phyloP scores from a whole-genome alignment of 2,113 vertebrate genomes.

The Rhagologus leucostigma region DNA sequence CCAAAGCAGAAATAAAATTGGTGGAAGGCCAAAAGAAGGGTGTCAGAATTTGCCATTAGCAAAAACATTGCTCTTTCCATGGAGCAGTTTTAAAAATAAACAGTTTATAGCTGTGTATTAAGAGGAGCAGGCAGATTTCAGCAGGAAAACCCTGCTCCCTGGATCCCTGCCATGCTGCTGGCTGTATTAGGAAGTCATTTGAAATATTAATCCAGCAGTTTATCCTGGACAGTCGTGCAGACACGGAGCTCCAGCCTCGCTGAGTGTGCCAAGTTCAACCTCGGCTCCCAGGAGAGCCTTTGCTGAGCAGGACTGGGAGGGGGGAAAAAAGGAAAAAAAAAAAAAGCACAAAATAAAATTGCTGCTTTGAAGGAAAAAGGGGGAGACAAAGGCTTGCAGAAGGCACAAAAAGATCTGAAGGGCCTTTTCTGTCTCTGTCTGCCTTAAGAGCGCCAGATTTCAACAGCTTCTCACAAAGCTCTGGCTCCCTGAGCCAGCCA shows the following conservation, averaged over 20 bases:
- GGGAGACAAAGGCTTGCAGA: not conserved
- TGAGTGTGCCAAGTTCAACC: not conserved
- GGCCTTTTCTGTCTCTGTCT: not conserved
- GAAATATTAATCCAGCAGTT: conserved; percentile 32
- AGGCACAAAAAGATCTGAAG: not conserved
- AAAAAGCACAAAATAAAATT: not conserved
- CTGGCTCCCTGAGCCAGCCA: not conserved
- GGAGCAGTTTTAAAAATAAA: not conserved
- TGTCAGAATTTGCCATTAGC: not conserved
- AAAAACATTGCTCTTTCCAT: not conserved
- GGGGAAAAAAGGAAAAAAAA: too few relatives aligned
- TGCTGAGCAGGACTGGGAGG: not conserved
- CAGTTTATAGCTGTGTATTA: not conserved
- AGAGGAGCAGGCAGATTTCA: not conserved
- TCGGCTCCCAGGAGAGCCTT: not conserved
- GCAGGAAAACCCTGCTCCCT: not conserved
- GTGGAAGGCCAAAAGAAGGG: not conserved
- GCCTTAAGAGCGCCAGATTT: not conserved
- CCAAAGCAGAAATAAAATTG: not conserved
- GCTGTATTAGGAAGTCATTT: not conserved
- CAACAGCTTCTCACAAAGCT: not conserved
- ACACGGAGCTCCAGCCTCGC: not conserved
- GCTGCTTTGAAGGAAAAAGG: not conserved
- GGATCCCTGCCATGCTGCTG: not conserved
- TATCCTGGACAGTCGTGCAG: not conserved